A percentile compares a stretch with the other conserved stretches of the same genome.
phyloP scores from a whole-genome alignment of 64 coral and sea anemone genomes.

The Porites lutea region DNA sequence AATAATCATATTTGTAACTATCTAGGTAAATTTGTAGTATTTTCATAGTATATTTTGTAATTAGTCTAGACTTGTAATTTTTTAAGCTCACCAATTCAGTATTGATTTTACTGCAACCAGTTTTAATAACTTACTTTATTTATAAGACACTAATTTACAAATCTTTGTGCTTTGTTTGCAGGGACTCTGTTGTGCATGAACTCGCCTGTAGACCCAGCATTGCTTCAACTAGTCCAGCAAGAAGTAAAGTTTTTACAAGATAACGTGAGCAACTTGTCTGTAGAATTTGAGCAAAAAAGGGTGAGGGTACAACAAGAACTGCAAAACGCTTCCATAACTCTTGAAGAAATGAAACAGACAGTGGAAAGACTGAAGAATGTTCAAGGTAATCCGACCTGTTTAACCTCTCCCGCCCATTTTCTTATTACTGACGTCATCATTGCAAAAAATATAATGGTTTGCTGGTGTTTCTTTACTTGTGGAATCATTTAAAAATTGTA shows the following conservation, averaged over 20 bases:
- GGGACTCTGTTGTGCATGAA: background rate
- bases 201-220: background rate
- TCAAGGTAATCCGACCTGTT: background rate
- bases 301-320: background rate
- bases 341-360: background rate
- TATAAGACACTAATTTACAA: too few relatives aligned
- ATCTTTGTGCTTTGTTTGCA: background rate
- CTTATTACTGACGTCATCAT: too few relatives aligned
- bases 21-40: too few relatives aligned
- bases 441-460: too few relatives aligned
- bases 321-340: background rate
- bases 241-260: background rate
- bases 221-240: constrained; percentile 10
- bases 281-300: background rate
- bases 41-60: too few relatives aligned
- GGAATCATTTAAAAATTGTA: too few relatives aligned
- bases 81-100: too few relatives aligned
- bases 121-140: too few relatives aligned
- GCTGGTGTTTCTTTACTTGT: too few relatives aligned
- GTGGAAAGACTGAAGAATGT: background rate
- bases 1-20: too few relatives aligned
- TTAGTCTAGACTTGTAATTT: too few relatives aligned
- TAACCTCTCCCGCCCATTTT: background rate
- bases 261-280: background rate
- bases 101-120: too few relatives aligned